Percentiles rank a stretch among this genome's conserved stretches.
Conservation (phyloP, 2,113 vertebrate genomes). For the Entelurus aequoreus region DNA sequence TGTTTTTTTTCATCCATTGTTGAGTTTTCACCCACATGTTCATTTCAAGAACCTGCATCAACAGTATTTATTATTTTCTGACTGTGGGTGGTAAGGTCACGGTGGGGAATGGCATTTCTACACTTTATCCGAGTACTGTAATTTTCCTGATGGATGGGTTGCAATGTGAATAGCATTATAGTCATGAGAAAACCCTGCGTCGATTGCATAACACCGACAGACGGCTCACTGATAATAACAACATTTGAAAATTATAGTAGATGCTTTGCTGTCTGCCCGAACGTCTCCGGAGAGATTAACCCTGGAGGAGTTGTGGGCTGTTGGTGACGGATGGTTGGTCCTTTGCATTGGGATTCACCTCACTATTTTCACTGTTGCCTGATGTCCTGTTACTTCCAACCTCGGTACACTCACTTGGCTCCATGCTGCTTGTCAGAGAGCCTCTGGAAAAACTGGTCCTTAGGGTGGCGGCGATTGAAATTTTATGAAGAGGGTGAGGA, state of each 20-base stretch:
- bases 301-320: slow-evolving; percentile 57
- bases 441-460: slow-evolving; percentile 66
- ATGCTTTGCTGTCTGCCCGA: slow-evolving; percentile 72
- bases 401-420: slow-evolving; percentile 43
- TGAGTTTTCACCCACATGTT: slow-evolving; percentile 29
- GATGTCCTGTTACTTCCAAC: slow-evolving; percentile 21
- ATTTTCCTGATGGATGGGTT: slow-evolving; percentile 38
- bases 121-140: slow-evolving; percentile 29
- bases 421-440: slow-evolving; percentile 66
- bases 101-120: slow-evolving; percentile 30
- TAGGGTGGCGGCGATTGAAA: slow-evolving; percentile 65
- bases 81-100: slow-evolving; percentile 42
- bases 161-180: slow-evolving; percentile 15
- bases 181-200: slow-evolving; percentile 2
- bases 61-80: slow-evolving; percentile 45
- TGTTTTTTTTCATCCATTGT: slow-evolving; percentile 43
- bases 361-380: slow-evolving; percentile 54
- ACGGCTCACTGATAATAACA: slow-evolving; percentile 42
- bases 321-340: slow-evolving; percentile 38
- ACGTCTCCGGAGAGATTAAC: slow-evolving; percentile 31
- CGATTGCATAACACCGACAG: slow-evolving; percentile 32
- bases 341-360: slow-evolving; percentile 58
- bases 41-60: slow-evolving; percentile 37
- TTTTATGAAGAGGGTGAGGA: slow-evolving; percentile 69
- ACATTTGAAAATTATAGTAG: slow-evolving; percentile 71